A percentile compares a stretch with the other conserved stretches of the same genome.
These are phyloP conservation scores for Criorhina ranunculi DNA, from an alignment of 2,888 invertebrate genomes.

Conservation along the genomic window DNA sequence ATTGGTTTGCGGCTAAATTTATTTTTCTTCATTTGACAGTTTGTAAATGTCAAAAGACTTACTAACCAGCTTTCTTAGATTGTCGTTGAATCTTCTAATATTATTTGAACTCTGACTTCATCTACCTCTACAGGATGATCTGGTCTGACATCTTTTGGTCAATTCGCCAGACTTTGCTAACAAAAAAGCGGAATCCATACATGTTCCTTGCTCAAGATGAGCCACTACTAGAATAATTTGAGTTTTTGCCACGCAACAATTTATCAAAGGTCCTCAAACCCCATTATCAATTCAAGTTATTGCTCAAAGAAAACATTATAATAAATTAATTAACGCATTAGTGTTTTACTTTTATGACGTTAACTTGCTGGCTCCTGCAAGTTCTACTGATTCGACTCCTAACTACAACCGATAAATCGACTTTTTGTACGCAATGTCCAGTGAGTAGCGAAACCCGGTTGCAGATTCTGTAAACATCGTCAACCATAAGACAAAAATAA, in stretches of 20 bases:
- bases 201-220: too few relatives aligned
- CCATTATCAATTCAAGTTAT: conserved; percentile 3
- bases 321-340: conserved; percentile 57
- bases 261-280: neutral
- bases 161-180: too few relatives aligned
- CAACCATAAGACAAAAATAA: neutral
- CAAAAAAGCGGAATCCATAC: too few relatives aligned
- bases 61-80: too few relatives aligned
- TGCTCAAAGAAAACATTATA: neutral
- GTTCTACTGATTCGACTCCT: neutral
- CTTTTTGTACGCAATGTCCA: conserved; percentile 1
- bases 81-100: too few relatives aligned
- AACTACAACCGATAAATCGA: conserved; percentile 29
- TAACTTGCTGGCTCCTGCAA: conserved; percentile 27
- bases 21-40: too few relatives aligned
- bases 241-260: neutral
- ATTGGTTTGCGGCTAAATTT: too few relatives aligned
- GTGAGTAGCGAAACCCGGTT: neutral
- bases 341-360: conserved; percentile 47
- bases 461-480: conserved; percentile 3
- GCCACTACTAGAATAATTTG: too few relatives aligned
- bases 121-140: too few relatives aligned
- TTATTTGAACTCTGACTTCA: too few relatives aligned
- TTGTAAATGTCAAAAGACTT: too few relatives aligned
- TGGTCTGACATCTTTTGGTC: too few relatives aligned